Evolutionary conservation across 2,888 invertebrate species (phyloP).

Genomic region (Ellobium chinense): DNA sequence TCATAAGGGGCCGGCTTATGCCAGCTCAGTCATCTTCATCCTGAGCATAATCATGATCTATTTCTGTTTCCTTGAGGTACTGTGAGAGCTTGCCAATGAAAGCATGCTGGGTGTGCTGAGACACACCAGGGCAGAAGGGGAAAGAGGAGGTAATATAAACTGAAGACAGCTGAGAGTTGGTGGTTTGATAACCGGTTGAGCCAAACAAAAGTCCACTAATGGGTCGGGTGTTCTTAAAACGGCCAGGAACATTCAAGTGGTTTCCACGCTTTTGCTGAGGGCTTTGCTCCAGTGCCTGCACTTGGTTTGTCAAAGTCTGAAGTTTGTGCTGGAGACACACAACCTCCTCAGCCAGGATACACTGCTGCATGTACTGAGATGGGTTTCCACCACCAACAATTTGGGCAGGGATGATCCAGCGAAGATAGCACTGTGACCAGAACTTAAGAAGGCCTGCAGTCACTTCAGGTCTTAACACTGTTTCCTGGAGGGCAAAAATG

Average conservation of each 20-base stretch:
- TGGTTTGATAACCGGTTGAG: constrained; percentile 52
- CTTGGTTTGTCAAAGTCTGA: constrained; percentile 50
- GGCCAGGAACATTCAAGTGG: background rate
- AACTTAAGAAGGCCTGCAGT: constrained; percentile 80
- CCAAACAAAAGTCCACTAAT: constrained; percentile 70
- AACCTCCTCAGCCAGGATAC: constrained; percentile 78
- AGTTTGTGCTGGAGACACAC: constrained; percentile 72
- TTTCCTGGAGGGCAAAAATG: constrained; percentile 43
- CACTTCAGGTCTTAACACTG: constrained; percentile 56
- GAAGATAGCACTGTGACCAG: constrained; percentile 94
- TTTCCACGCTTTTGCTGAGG: background rate
- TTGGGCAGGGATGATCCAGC: constrained; percentile 92
- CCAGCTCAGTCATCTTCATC: constrained; percentile 54
- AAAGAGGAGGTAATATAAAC: constrained; percentile 70
- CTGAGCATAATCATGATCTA: constrained; percentile 61
- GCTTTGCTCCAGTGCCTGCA: constrained; percentile 21
- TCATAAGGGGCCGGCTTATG: background rate
- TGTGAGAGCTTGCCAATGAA: constrained; percentile 61
- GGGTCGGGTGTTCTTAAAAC: constrained; percentile 52
- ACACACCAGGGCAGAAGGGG: constrained; percentile 65
- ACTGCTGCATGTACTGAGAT: constrained; percentile 77
- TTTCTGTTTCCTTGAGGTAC: constrained; percentile 64
- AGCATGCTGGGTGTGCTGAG: constrained; percentile 57
- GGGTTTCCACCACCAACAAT: constrained; percentile 85
- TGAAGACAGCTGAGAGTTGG: constrained; percentile 57